Percentiles rank a stretch among this genome's conserved stretches.
Conservation (phyloP, 2,888 invertebrate genomes). For the Fabriciana adippe region DNA sequence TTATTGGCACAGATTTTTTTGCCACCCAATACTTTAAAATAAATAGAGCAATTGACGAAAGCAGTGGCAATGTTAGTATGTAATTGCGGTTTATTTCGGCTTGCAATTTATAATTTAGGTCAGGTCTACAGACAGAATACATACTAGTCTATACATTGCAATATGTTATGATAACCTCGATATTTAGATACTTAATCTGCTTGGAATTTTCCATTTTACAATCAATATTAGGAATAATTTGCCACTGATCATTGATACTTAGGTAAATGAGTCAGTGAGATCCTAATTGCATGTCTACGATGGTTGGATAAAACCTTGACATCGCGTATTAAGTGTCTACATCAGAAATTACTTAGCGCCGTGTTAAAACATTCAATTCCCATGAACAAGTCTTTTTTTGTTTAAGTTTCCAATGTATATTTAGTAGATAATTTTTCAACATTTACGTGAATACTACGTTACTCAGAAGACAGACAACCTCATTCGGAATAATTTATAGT, state of each 20-base stretch:
- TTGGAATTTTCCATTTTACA: constrained; percentile 57
- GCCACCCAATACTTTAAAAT: constrained; percentile 10
- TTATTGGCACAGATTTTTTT: background rate
- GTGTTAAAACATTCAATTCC: constrained; percentile 13
- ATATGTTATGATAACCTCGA: constrained; percentile 59
- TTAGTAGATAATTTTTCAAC: background rate
- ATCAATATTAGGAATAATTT: constrained; percentile 40
- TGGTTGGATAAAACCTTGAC: constrained; percentile 26
- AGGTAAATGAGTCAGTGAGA: constrained; percentile 27
- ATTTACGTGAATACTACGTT: background rate
- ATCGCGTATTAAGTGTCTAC: constrained; percentile 25
- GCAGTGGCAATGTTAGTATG: constrained; percentile 14
- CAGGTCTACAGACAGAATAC: constrained; percentile 49
- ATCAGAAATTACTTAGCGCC: constrained; percentile 22
- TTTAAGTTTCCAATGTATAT: background rate
- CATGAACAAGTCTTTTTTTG: constrained; percentile 4
- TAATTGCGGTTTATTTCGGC: constrained; percentile 35
- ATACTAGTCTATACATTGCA: constrained; percentile 47
- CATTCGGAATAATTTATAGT: too few species aligned
- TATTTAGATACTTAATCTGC: constrained; percentile 58
- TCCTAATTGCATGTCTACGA: constrained; percentile 27
- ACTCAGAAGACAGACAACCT: too few species aligned
- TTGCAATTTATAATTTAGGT: constrained; percentile 45
- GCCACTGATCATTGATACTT: constrained; percentile 34
- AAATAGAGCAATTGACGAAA: constrained; percentile 24